Evolutionary conservation across 2,113 vertebrate species (phyloP).

Genomic region (Bombycilla garrulus): DNA sequence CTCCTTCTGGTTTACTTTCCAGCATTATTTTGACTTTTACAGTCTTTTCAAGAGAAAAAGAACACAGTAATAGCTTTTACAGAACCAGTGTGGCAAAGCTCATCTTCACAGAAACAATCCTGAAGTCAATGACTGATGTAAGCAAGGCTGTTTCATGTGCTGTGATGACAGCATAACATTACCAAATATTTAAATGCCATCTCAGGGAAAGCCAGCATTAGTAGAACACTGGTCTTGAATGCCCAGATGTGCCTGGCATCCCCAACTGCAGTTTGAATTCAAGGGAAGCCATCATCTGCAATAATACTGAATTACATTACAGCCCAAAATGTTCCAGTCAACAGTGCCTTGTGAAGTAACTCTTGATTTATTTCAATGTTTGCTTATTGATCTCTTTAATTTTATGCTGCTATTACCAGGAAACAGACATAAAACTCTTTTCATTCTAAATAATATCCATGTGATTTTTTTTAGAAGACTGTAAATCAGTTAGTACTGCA

Average conservation of each 20-base stretch:
- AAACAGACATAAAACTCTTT: background rate
- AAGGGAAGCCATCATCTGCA: background rate
- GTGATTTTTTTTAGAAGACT: background rate
- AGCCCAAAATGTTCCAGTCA: background rate
- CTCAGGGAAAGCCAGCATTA: background rate
- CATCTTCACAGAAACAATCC: background rate
- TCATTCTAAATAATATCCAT: background rate
- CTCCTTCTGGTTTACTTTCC: background rate
- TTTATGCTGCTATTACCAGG: background rate
- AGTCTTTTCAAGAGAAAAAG: background rate
- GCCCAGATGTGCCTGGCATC: background rate
- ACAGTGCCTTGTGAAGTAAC: background rate
- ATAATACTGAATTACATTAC: background rate
- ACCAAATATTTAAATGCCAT: background rate
- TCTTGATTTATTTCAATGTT: background rate
- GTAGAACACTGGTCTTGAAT: background rate
- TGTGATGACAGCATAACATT: background rate
- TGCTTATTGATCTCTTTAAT: background rate
- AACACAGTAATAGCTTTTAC: background rate
- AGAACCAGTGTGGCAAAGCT: background rate
- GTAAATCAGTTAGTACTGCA: background rate
- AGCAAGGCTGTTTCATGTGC: background rate
- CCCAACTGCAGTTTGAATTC: background rate
- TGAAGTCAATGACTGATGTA: background rate
- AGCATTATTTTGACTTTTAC: background rate